Evolutionary conservation across 2,888 invertebrate genomes (phyloP).

Genomic region (Cerastis leucographa): DNA sequence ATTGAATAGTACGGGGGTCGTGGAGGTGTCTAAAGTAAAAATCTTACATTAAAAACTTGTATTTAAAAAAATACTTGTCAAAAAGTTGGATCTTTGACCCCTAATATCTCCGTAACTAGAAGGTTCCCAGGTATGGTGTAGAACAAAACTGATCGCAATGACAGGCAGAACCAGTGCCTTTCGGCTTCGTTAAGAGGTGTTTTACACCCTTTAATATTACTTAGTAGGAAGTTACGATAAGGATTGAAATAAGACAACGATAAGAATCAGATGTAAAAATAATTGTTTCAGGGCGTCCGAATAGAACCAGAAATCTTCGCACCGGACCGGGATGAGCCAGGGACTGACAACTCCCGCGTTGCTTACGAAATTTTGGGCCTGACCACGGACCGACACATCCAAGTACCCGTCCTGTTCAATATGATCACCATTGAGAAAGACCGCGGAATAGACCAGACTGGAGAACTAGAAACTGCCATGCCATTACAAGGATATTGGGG

Average conservation of each 20-base stretch:
- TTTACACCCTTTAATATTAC: too few relatives aligned
- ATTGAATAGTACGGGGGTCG: too few relatives aligned
- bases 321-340: constrained; percentile 89
- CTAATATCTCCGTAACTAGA: too few relatives aligned
- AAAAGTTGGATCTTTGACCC: too few relatives aligned
- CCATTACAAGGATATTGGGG: constrained; percentile 91
- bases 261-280: neutral
- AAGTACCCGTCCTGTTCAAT: constrained; percentile 76
- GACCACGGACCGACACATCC: constrained; percentile 74
- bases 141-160: too few relatives aligned
- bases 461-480: constrained; percentile 83
- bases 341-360: constrained; percentile 89
- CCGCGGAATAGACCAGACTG: constrained; percentile 74
- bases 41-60: too few relatives aligned
- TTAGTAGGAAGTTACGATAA: too few relatives aligned
- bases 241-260: neutral
- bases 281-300: constrained; percentile 73
- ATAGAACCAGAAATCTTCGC: constrained; percentile 83
- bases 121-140: too few relatives aligned
- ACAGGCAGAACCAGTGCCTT: too few relatives aligned
- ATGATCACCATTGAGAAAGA: constrained; percentile 77
- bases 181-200: too few relatives aligned
- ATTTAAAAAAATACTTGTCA: too few relatives aligned
- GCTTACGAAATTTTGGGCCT: constrained; percentile 84
- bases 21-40: too few relatives aligned